Evolutionary conservation across 1,140 invertebrate species (phyloP), one percentile per base, ranked within the genome.

Genomic region (Tetranychus urticae): DNA sequence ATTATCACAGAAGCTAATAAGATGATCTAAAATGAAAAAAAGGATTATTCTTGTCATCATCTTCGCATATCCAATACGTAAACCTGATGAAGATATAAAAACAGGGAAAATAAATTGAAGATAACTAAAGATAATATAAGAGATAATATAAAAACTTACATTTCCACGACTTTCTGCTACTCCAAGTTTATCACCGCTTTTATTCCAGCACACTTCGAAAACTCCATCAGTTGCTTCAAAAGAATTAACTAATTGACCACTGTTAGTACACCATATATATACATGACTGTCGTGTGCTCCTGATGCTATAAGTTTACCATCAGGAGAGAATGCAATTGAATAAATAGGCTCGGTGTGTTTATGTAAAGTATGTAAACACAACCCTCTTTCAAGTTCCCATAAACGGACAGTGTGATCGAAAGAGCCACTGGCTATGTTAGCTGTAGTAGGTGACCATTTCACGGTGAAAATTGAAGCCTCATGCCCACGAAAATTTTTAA

Each of bases 201-300:
- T 89, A 75, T 98, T 98, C 93, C 93, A 98, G 72, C 93, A 97
- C 3, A 98, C 93, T 76, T 98, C 93, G 73, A 98, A 98, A 66
- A 98, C 97, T 50, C 93, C 93, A 1, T 93, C 93, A 2, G 91
- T 97, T 13, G 93, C 93, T 74, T 87, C 88, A 73, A 97, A 98
- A 71, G 87, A 92, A 71, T 97, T 89, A 3, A 97, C 88, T 63
- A 97, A 74, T 66, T 89, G 81, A n/a, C 92, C 92, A 63, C 81
- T 86, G 75, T 91, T 86, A 34, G 93, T 94, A 59, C 89, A 94
- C 93, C 93, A 98, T 69, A 98, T 97, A 71, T 97, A 92, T 63
- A 98, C 92, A 79, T 89, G 97, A 75, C 97, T 96, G 71, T 98
- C 94, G 73, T 98, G 98, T 69, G 91, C 97, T 33, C 94, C 94